Percentiles rank a stretch among this genome's conserved stretches.
phyloP scores from a whole-genome alignment of 2,113 vertebrate species.

The Lepisosteus osseus region DNA sequence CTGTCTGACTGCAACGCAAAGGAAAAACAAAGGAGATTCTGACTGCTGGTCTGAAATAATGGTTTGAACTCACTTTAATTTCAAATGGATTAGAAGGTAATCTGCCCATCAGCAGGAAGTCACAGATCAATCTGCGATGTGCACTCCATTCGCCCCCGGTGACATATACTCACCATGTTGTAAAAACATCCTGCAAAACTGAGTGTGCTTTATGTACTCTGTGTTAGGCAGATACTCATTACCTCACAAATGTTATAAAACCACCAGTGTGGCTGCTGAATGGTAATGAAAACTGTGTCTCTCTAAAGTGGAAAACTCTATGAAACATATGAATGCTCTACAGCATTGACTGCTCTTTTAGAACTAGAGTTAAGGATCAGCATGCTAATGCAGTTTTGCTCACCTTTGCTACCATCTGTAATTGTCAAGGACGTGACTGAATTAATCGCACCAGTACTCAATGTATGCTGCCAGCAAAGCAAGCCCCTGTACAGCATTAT shows the following conservation, averaged over 20 bases:
- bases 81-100: not conserved
- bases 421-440: slow-evolving; percentile 24
- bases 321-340: not conserved
- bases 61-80: too few relatives aligned
- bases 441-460: slow-evolving; percentile 2
- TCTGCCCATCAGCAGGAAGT: not conserved
- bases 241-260: too few relatives aligned
- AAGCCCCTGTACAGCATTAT: slow-evolving; percentile 28
- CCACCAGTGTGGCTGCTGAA: too few relatives aligned
- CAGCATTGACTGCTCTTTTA: not conserved
- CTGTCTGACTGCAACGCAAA: too few relatives aligned
- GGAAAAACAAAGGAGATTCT: too few relatives aligned
- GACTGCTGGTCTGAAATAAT: too few relatives aligned
- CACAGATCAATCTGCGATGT: not conserved
- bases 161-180: not conserved
- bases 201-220: not conserved
- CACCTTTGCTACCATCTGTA: slow-evolving; percentile 38
- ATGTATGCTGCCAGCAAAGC: slow-evolving; percentile 39
- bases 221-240: too few relatives aligned
- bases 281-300: too few relatives aligned
- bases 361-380: slow-evolving; percentile 43
- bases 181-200: not conserved
- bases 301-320: not conserved
- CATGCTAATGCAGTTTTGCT: slow-evolving; percentile 42
- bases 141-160: not conserved